A percentile compares a stretch with the other conserved stretches of the same genome.
These are phyloP conservation scores for Heliconius hewitsoni DNA, from an alignment of 1,140 invertebrate genomes.

Conservation along the genomic window DNA sequence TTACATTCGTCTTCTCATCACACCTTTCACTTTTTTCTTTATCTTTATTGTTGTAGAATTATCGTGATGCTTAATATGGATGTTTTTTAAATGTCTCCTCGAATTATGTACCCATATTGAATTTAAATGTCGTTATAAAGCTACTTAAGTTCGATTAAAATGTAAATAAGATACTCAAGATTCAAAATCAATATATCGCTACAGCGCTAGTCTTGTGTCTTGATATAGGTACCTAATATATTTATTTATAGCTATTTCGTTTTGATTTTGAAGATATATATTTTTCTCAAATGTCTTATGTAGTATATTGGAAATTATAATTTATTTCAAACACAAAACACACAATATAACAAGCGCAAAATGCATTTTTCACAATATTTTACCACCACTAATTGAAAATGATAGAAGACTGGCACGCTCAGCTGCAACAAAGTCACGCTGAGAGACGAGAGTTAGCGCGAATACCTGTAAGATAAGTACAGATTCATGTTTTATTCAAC, in stretches of 20 bases:
- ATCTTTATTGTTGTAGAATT: not conserved
- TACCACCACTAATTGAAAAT: conserved; percentile 2
- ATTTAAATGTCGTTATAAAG: not conserved
- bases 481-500: conserved; percentile 41
- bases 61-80: not conserved
- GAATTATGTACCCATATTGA: not conserved
- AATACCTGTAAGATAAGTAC: conserved; percentile 37
- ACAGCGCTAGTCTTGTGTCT: not conserved
- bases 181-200: not conserved
- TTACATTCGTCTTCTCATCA: not conserved
- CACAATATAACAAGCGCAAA: not conserved
- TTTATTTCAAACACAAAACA: not conserved
- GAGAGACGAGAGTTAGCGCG: conserved; percentile 21
- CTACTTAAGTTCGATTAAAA: conserved; percentile 1
- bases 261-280: too few species aligned
- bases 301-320: not conserved
- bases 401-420: conserved; percentile 19
- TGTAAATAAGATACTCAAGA: not conserved
- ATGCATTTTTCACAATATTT: not conserved
- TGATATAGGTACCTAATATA: not conserved
- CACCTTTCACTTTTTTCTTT: not conserved
- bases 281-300: not conserved
- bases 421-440: conserved; percentile 30
- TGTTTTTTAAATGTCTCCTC: not conserved
- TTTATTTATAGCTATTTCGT: not conserved